Evolutionary conservation across 2,113 vertebrate genomes (phyloP).

Genomic region (Phoxinus phoxinus): DNA sequence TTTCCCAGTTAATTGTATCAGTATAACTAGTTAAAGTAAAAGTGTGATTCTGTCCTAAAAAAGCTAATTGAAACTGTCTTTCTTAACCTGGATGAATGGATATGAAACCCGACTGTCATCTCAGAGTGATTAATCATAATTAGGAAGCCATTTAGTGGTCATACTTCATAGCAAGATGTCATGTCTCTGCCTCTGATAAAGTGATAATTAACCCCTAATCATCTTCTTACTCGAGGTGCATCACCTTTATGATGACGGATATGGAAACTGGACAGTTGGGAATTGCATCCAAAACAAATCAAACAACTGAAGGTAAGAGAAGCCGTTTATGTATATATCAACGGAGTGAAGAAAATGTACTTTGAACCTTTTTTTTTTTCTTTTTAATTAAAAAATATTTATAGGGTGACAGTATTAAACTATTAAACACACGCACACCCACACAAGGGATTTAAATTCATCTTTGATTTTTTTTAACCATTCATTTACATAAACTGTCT

Average conservation of each 20-base stretch:
- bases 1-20: conserved; percentile 10
- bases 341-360: too few relatives aligned
- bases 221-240: conserved; percentile 41
- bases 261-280: conserved; percentile 16
- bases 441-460: too few relatives aligned
- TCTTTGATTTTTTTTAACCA: too few relatives aligned
- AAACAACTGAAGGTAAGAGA: background rate
- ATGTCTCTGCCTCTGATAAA: conserved; percentile 45
- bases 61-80: conserved; percentile 36
- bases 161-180: conserved; percentile 48
- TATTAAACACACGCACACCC: too few relatives aligned
- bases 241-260: conserved; percentile 41
- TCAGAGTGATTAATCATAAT: conserved; percentile 56
- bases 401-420: too few relatives aligned
- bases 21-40: background rate
- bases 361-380: background rate
- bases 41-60: background rate
- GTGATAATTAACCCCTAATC: conserved; percentile 56
- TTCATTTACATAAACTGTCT: background rate
- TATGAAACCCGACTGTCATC: conserved; percentile 42
- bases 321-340: too few relatives aligned
- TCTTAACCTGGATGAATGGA: conserved; percentile 40
- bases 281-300: background rate
- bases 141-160: conserved; percentile 46
- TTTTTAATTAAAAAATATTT: too few relatives aligned